These are phyloP conservation scores for Bujurquina vittata DNA, from an alignment of 2,113 vertebrate species.

Conservation along the genomic window DNA sequence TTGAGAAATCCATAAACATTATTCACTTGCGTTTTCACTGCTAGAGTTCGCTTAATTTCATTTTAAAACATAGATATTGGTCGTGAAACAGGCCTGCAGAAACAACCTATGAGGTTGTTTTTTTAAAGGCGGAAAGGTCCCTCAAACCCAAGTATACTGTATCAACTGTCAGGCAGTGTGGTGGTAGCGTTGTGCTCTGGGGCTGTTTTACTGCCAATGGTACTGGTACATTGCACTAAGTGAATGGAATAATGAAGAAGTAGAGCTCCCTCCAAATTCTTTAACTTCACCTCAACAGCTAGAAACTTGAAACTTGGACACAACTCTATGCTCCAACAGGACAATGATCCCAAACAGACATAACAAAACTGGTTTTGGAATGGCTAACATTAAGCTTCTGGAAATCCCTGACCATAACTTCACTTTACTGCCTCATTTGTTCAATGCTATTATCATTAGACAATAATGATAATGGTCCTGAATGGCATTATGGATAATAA, in stretches of 20 bases:
- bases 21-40: too few relatives aligned
- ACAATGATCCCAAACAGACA: neutral
- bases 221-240: rapidly evolving
- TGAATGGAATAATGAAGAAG: neutral
- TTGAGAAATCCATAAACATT: too few relatives aligned
- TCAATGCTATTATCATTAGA: neutral
- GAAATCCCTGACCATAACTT: neutral
- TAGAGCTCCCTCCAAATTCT: neutral
- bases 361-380: neutral
- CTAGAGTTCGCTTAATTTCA: too few relatives aligned
- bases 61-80: too few relatives aligned
- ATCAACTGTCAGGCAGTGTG: neutral
- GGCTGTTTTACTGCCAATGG: neutral
- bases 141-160: too few relatives aligned
- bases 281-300: neutral
- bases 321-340: neutral
- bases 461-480: neutral
- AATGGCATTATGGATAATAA: neutral
- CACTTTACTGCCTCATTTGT: neutral
- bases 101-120: too few relatives aligned
- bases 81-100: too few relatives aligned
- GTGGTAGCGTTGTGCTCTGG: neutral
- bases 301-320: neutral
- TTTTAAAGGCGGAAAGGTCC: too few relatives aligned
- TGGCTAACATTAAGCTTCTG: neutral